Percentiles rank a stretch among this genome's conserved stretches.
Conservation (phyloP, 53 echinoderm and acorn worm genomes). For the Patiria pectinifera region DNA sequence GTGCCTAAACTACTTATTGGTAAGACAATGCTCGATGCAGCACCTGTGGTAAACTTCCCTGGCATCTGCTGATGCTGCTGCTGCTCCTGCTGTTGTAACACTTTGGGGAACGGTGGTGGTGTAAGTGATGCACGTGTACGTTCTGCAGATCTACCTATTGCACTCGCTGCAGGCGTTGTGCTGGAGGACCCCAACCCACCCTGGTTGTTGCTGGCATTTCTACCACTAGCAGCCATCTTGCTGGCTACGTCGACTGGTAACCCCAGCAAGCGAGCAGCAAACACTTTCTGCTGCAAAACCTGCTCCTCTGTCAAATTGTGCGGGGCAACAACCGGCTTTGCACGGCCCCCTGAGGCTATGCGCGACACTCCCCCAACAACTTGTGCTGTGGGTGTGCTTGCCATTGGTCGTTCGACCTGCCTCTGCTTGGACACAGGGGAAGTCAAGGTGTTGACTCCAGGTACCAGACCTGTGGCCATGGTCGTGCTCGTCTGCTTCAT, state of each 20-base stretch:
- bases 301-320: conserved; percentile 27
- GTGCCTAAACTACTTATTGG: conserved; percentile 1
- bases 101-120: background rate
- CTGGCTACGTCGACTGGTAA: background rate
- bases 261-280: conserved; percentile 48
- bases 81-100: conserved; percentile 22
- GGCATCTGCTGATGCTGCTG: conserved; percentile 28
- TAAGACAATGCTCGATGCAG: background rate
- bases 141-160: background rate
- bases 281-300: conserved; percentile 50
- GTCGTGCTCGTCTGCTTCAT: conserved; percentile 40
- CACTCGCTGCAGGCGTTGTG: background rate
- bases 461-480: conserved; percentile 29
- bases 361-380: background rate
- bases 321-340: background rate
- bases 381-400: background rate
- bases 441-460: conserved; percentile 44
- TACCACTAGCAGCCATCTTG: background rate
- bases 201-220: background rate
- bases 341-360: background rate
- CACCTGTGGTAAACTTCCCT: background rate
- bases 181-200: background rate
- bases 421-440: conserved; percentile 1
- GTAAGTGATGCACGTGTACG: background rate
- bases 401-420: background rate